Conservation (phyloP, 2,797 vertebrate genomes). For the Pseudomugil gertrudae region DNA sequence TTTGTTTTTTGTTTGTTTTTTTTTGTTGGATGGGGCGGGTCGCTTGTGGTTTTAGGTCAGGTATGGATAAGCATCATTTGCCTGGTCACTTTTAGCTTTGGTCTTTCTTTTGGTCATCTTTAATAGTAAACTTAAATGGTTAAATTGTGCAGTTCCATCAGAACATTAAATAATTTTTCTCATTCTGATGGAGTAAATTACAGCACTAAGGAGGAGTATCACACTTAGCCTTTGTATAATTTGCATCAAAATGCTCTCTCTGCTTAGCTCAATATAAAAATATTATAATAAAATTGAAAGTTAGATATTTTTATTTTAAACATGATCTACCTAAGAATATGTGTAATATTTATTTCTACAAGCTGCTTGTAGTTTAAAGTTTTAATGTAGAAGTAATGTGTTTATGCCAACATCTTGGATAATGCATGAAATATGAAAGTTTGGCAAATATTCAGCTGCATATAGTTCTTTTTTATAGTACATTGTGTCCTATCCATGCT, state of each 20-base stretch:
- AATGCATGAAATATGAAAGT: background rate
- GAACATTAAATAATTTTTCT: conserved; percentile 28
- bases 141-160: conserved; percentile 38
- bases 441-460: background rate
- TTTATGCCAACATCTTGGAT: conserved; percentile 6
- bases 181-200: background rate
- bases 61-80: conserved; percentile 56
- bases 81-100: conserved; percentile 73
- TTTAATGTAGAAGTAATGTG: conserved; percentile 13
- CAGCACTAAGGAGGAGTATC: background rate
- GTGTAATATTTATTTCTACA: background rate
- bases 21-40: background rate
- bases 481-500: background rate
- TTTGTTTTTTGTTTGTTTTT: background rate
- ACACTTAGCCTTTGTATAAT: background rate
- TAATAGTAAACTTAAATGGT: conserved; percentile 48
- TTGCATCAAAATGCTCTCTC: background rate
- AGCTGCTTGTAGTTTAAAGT: background rate
- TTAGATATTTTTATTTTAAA: background rate
- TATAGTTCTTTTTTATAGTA: conserved; percentile 9
- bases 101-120: conserved; percentile 80
- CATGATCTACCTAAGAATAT: background rate
- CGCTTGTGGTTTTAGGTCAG: conserved; percentile 77
- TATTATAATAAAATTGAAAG: conserved; percentile 13
- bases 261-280: background rate